Conservation (phyloP, 2,113 vertebrate species). For the Dasyornis broadbenti region DNA sequence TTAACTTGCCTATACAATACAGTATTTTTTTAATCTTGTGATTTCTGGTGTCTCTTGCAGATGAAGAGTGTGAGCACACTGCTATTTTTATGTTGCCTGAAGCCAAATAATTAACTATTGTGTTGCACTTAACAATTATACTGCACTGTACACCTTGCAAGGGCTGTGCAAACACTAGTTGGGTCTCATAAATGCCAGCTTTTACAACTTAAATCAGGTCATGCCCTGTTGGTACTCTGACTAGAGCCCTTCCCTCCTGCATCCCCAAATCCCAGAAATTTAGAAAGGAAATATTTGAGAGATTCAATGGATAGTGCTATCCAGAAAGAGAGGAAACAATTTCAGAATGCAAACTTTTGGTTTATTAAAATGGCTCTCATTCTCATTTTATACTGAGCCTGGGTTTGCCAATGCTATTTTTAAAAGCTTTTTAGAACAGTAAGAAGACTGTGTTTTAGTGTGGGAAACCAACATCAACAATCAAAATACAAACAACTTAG, state of each 20-base stretch:
- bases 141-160: neutral
- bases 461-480: neutral
- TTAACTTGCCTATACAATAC: neutral
- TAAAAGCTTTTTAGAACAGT: neutral
- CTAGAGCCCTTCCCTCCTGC: neutral
- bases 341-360: neutral
- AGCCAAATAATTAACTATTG: conserved; percentile 13
- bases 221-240: neutral
- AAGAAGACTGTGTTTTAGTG: neutral
- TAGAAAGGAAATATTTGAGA: neutral
- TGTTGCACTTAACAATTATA: neutral
- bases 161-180: neutral
- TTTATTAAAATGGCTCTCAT: neutral
- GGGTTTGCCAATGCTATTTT: neutral
- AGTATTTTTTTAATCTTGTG: neutral
- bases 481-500: neutral
- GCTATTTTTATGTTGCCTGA: neutral
- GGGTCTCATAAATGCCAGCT: neutral
- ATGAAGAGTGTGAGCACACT: neutral
- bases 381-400: neutral
- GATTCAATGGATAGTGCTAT: neutral
- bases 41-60: neutral
- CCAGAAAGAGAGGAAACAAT: neutral
- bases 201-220: neutral
- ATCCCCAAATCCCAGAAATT: neutral